Conservation (phyloP, 1,140 invertebrate species). For the Elymnias hypermnestra region DNA sequence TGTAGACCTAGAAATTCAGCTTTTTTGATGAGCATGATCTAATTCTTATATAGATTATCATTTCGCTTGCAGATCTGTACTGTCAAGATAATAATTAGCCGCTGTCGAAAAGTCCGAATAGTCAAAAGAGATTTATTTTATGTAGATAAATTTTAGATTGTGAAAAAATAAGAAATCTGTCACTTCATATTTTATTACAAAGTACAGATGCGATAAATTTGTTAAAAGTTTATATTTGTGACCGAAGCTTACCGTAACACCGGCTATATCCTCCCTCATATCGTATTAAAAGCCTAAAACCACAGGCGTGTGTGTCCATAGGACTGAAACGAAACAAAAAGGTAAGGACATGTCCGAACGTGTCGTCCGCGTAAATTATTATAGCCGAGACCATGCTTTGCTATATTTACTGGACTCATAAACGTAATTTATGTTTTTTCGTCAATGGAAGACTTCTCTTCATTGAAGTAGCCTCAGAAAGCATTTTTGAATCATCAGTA, state of each 20-base stretch:
- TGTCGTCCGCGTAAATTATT: slow-evolving; percentile 26
- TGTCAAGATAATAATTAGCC: too few species aligned
- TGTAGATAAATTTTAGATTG: too few species aligned
- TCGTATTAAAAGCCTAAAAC: slow-evolving; percentile 32
- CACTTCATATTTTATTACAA: too few species aligned
- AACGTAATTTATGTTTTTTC: slow-evolving; percentile 18
- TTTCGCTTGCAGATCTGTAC: too few species aligned
- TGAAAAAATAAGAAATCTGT: too few species aligned
- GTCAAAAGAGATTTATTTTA: too few species aligned
- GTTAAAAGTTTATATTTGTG: slow-evolving; percentile 2
- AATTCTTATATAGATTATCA: too few species aligned
- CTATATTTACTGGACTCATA: slow-evolving; percentile 18
- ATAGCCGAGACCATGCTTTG: slow-evolving; percentile 11
- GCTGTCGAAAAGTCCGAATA: too few species aligned
- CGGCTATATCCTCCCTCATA: slow-evolving; percentile 10
- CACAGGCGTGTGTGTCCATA: slow-evolving; percentile 27
- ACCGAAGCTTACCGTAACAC: not conserved
- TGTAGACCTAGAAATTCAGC: too few species aligned
- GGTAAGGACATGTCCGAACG: slow-evolving; percentile 27
- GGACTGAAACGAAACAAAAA: slow-evolving; percentile 34
- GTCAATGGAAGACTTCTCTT: slow-evolving; percentile 1
- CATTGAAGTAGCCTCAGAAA: too few species aligned
- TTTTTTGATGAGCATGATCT: too few species aligned
- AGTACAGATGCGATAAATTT: not conserved
- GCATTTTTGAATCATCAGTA: too few species aligned